phyloP scores from a whole-genome alignment of 2,113 vertebrate species.

The Zosterops lateralis region DNA sequence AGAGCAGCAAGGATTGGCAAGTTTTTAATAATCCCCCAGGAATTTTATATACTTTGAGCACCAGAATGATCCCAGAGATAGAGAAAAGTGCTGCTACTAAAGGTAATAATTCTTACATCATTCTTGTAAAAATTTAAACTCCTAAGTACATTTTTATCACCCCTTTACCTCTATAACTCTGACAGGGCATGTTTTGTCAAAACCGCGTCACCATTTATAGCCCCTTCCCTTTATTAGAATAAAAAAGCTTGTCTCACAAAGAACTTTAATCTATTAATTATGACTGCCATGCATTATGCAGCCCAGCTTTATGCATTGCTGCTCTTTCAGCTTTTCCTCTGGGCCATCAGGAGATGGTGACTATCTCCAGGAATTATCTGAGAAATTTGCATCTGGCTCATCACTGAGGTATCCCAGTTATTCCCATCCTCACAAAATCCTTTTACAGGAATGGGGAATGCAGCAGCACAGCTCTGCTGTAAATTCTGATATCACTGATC shows the following conservation, averaged over 20 bases:
- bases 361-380: constrained; percentile 10
- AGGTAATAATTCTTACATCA: background rate
- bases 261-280: constrained; percentile 44
- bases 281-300: constrained; percentile 23
- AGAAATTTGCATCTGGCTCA: constrained; percentile 18
- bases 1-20: background rate
- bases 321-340: constrained; percentile 18
- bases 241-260: constrained; percentile 16
- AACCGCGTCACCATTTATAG: background rate
- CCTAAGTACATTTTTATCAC: background rate
- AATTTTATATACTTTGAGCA: background rate
- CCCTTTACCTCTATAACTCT: background rate
- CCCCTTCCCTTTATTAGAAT: background rate
- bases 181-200: background rate
- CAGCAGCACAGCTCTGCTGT: background rate
- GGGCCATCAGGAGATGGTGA: constrained; percentile 21
- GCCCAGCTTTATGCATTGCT: constrained; percentile 15
- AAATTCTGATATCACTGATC: accelerated
- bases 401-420: constrained; percentile 37
- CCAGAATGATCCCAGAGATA: background rate
- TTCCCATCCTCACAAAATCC: background rate
- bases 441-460: background rate
- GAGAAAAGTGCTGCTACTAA: background rate
- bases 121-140: background rate
- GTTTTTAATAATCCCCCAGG: background rate